These are phyloP conservation scores for Syrista parreyssii DNA, from an alignment of 2,888 invertebrate genomes.

Conservation along the genomic window DNA sequence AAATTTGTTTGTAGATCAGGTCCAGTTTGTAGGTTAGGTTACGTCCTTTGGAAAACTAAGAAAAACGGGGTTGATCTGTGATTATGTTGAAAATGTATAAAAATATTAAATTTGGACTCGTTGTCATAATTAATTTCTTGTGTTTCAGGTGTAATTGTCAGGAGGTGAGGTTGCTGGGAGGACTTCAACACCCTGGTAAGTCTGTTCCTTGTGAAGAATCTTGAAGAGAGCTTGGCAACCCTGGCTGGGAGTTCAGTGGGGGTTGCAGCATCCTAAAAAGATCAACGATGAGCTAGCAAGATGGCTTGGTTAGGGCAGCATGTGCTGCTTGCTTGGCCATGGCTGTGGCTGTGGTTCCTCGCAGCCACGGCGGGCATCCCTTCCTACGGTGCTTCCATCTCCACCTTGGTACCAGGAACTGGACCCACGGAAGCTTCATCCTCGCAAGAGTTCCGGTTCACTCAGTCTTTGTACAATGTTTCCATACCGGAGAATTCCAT, in stretches of 20 bases:
- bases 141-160: slow-evolving; percentile 36
- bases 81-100: not conserved
- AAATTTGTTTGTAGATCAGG: not conserved
- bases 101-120: not conserved
- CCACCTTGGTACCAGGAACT: slow-evolving; percentile 24
- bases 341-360: slow-evolving; percentile 62
- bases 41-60: not conserved
- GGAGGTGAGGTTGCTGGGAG: not conserved
- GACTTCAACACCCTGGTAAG: not conserved
- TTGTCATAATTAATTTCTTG: not conserved
- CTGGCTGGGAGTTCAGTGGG: not conserved
- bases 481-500: slow-evolving; percentile 93
- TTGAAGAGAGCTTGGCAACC: not conserved
- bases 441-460: slow-evolving; percentile 74
- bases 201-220: not conserved
- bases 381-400: slow-evolving; percentile 37
- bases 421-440: slow-evolving; percentile 18
- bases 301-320: slow-evolving; percentile 61
- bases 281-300: slow-evolving; percentile 63
- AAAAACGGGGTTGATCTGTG: not conserved
- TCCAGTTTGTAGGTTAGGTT: not conserved
- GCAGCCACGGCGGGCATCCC: slow-evolving; percentile 52
- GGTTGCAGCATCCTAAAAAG: slow-evolving; percentile 21
- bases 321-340: slow-evolving; percentile 59
- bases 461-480: slow-evolving; percentile 82